These are phyloP conservation scores for Anolis apletophallus DNA, from an alignment of 2,797 vertebrate species.

Conservation along the genomic window DNA sequence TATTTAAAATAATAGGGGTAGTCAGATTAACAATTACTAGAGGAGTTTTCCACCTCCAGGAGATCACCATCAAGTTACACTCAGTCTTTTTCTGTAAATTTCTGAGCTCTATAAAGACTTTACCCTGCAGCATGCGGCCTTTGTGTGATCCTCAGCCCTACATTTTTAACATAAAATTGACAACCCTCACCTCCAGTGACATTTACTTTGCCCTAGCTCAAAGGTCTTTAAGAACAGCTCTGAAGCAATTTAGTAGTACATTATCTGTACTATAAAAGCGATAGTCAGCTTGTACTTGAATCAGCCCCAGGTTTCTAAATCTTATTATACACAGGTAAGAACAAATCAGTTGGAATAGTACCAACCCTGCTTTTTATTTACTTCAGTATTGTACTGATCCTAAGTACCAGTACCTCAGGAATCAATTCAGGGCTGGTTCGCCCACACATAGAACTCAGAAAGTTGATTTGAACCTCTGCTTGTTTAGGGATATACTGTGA, in stretches of 20 bases:
- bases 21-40: not conserved
- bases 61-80: not conserved
- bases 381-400: not conserved
- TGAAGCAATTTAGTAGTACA: not conserved
- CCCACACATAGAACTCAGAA: not conserved
- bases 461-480: not conserved
- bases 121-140: not conserved
- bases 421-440: not conserved
- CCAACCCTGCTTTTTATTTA: not conserved
- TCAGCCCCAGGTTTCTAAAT: not conserved
- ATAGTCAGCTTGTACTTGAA: not conserved
- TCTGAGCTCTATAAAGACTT: not conserved
- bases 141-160: not conserved
- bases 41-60: not conserved
- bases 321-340: not conserved
- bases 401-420: not conserved
- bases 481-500: not conserved
- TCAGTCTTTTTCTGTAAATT: not conserved
- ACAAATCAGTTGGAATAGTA: not conserved
- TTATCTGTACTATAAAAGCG: not conserved
- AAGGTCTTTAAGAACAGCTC: constrained; percentile 15
- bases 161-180: constrained; percentile 8
- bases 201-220: not conserved
- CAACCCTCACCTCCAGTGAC: not conserved
- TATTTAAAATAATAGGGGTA: not conserved